Conservation (phyloP, 2,113 vertebrate genomes). For the Rhinoderma darwinii region DNA sequence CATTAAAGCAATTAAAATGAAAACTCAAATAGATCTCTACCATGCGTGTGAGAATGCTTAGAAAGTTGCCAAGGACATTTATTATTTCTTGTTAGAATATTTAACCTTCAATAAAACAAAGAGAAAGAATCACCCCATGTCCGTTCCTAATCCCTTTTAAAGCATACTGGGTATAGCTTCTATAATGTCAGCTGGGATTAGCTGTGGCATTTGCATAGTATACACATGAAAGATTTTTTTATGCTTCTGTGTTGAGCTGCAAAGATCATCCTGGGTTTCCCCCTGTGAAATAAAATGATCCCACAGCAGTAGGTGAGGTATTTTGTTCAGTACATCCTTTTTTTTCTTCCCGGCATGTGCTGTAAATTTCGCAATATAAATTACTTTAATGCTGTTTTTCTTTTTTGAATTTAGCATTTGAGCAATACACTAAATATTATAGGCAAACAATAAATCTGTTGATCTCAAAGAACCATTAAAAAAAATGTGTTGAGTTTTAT, state of each 20-base stretch:
- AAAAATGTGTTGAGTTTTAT: no score
- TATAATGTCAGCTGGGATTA: conserved; percentile 47
- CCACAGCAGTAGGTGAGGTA: neutral
- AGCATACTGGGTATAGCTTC: conserved; percentile 1
- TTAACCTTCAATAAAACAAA: conserved; percentile 26
- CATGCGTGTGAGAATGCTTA: neutral
- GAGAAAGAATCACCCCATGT: neutral
- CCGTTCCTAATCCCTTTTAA: conserved; percentile 13
- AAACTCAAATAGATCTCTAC: neutral
- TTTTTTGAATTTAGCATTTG: no score
- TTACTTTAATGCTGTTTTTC: neutral
- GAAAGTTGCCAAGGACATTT: neutral
- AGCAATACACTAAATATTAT: no score
- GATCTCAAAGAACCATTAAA: no score
- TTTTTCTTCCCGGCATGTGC: neutral
- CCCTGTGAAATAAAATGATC: conserved; percentile 22
- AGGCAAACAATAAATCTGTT: no score
- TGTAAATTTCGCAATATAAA: neutral
- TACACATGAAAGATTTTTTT: conserved; percentile 34
- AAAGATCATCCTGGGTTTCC: conserved; percentile 18
- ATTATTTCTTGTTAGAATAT: neutral
- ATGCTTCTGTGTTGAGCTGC: neutral
- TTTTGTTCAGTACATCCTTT: conserved; percentile 12
- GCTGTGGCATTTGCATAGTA: conserved; percentile 37
- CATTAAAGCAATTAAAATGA: neutral